These are phyloP conservation scores for Lathamus discolor DNA, from an alignment of 2,113 vertebrate genomes.

Conservation along the genomic window DNA sequence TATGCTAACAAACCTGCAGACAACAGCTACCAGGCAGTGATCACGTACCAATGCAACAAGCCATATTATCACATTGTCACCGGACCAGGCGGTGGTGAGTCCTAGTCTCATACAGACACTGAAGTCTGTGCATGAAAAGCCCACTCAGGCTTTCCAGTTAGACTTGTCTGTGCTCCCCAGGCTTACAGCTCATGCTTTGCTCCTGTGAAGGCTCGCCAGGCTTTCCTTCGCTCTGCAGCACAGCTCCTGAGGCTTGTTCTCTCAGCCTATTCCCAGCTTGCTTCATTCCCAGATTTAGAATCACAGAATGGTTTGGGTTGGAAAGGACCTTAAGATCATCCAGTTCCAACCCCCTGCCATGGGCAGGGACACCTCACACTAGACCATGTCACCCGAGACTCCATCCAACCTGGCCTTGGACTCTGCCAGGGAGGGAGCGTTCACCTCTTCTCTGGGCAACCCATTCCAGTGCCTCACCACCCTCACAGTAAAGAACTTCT, in stretches of 20 bases:
- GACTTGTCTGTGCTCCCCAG: not conserved
- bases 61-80: slow-evolving; percentile 74
- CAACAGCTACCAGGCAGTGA: slow-evolving; percentile 64
- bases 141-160: fast-evolving
- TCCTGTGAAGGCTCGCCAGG: not conserved
- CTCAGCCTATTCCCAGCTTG: not conserved
- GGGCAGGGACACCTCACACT: not conserved
- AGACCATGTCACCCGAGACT: not conserved
- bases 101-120: not conserved
- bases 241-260: not conserved
- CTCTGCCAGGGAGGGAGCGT: not conserved
- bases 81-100: not conserved
- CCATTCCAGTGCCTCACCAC: not conserved
- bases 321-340: not conserved
- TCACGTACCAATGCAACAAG: slow-evolving; percentile 69
- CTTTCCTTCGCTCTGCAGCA: not conserved
- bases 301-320: not conserved
- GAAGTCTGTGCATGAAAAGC: not conserved
- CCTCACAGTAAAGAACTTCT: not conserved
- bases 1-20: not conserved
- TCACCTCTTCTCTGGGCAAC: not conserved
- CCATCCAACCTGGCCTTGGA: not conserved
- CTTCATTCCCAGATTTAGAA: not conserved
- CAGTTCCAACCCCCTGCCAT: not conserved
- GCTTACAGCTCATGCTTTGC: not conserved